Evolutionary conservation across 2,797 vertebrate species (phyloP).

Genomic region (Lagorchestes hirsutus): DNA sequence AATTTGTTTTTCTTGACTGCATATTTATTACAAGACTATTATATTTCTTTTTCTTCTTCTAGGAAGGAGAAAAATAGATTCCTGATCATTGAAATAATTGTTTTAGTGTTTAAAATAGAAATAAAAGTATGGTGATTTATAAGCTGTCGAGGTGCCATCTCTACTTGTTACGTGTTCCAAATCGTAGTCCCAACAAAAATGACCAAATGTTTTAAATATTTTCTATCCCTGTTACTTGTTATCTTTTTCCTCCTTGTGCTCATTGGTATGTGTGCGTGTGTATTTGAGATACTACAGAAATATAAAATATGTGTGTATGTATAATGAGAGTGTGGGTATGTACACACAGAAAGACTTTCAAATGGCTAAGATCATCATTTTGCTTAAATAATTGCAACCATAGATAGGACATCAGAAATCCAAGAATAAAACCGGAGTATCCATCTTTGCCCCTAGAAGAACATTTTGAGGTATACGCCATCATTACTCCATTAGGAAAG

Average conservation of each 20-base stretch:
- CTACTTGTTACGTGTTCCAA: neutral
- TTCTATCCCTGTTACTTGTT: neutral
- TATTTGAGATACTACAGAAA: neutral
- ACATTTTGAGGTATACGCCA: neutral
- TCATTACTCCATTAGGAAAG: neutral
- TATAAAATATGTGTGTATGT: neutral
- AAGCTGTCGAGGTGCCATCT: neutral
- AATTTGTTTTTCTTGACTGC: neutral
- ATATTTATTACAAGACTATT: neutral
- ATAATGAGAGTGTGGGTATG: too few relatives aligned
- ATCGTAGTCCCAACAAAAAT: neutral
- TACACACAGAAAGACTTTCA: constrained; percentile 5
- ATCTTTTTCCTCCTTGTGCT: neutral
- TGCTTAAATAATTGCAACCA: constrained; percentile 54
- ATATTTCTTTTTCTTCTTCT: neutral
- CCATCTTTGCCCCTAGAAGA: neutral
- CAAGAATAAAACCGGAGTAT: constrained; percentile 50
- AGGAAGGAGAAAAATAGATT: neutral
- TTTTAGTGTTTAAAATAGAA: neutral
- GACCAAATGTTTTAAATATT: neutral
- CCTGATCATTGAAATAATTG: neutral
- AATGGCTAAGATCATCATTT: constrained; percentile 61
- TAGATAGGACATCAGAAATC: constrained; percentile 66
- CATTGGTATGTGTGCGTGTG: neutral
- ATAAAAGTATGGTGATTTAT: neutral